phyloP scores from a whole-genome alignment of 2,797 vertebrate genomes.

The Scolopax bukidnonensis region DNA sequence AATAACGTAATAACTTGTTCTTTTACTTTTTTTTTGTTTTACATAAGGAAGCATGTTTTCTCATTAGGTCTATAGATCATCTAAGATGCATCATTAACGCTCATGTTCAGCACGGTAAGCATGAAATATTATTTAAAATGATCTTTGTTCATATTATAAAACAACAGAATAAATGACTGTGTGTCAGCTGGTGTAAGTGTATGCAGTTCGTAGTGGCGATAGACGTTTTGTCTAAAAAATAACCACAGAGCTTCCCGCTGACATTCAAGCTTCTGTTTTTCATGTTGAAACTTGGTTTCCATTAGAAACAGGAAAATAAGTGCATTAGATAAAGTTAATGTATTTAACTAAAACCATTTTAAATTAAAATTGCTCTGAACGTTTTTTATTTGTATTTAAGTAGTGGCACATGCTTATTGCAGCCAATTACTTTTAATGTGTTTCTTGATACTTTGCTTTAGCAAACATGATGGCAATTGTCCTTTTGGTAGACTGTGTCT shows the following conservation, averaged over 20 bases:
- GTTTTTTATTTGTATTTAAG: neutral
- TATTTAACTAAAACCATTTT: neutral
- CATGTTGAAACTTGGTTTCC: neutral
- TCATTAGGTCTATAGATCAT: slow-evolving; percentile 89
- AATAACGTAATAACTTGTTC: neutral
- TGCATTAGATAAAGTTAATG: neutral
- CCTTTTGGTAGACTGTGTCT: neutral
- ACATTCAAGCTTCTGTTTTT: neutral
- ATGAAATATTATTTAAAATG: neutral
- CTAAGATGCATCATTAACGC: slow-evolving; percentile 88
- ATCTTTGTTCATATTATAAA: neutral
- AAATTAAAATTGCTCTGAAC: neutral
- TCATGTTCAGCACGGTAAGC: slow-evolving; percentile 93
- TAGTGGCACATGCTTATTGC: neutral
- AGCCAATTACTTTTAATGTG: neutral
- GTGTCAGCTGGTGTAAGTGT: neutral
- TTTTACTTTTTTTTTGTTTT: neutral
- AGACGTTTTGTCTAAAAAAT: neutral
- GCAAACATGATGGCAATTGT: neutral
- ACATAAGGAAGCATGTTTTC: slow-evolving; percentile 86
- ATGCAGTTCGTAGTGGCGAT: neutral
- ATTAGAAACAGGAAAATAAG: neutral
- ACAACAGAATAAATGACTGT: neutral
- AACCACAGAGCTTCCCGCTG: neutral
- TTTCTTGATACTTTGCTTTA: neutral